These are phyloP conservation scores for Fistularia tabacaria DNA, from an alignment of 2,797 vertebrate species.

Conservation along the genomic window DNA sequence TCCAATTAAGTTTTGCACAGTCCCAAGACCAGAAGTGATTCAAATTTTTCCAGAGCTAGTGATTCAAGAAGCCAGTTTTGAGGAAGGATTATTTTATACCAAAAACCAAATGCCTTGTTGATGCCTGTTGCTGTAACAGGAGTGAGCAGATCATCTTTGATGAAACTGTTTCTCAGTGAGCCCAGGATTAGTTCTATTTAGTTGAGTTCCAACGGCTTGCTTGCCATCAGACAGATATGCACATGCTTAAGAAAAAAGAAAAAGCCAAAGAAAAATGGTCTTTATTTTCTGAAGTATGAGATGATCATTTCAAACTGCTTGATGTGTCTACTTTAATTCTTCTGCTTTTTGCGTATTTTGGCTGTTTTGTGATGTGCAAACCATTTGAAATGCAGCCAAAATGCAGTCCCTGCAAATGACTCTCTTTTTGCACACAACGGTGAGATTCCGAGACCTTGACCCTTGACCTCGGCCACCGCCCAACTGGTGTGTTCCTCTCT, in stretches of 20 bases:
- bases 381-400: conserved; percentile 55
- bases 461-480: conserved; percentile 48
- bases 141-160: too few species aligned
- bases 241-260: conserved; percentile 47
- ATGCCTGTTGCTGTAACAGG: too few species aligned
- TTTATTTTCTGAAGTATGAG: conserved; percentile 59
- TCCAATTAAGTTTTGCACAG: conserved; percentile 53
- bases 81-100: background rate
- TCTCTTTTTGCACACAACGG: conserved; percentile 63
- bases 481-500: conserved; percentile 70
- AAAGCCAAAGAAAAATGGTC: conserved; percentile 58
- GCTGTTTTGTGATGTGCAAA: conserved; percentile 36
- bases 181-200: conserved; percentile 4
- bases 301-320: conserved; percentile 51
- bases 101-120: too few species aligned
- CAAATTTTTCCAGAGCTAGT: background rate
- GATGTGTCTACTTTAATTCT: conserved; percentile 45
- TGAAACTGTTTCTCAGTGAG: too few species aligned
- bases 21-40: conserved; percentile 31
- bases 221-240: conserved; percentile 57
- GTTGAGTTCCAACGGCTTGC: conserved; percentile 28
- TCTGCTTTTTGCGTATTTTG: conserved; percentile 16
- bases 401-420: conserved; percentile 60
- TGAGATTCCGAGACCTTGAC: conserved; percentile 55
- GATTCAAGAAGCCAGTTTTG: background rate